Conservation (phyloP, 2,113 vertebrate species). For the Anhinga anhinga region DNA sequence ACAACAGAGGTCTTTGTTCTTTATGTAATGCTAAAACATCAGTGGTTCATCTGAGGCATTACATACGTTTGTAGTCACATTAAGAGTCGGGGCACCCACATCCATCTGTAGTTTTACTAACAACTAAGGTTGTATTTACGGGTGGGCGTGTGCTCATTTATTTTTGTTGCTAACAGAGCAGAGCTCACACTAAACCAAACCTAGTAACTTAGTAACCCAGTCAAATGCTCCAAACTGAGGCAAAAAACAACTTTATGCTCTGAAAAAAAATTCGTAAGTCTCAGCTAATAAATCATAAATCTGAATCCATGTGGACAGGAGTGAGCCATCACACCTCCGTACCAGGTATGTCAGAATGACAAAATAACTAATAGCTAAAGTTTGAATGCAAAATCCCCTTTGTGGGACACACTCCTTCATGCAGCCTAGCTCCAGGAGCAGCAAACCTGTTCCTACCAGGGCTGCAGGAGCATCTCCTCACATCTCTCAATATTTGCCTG, state of each 20-base stretch:
- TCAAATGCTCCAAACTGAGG: not conserved
- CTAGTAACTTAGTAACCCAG: not conserved
- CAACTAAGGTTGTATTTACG: not conserved
- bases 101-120: slow-evolving; percentile 8
- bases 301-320: not conserved
- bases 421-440: not conserved
- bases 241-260: not conserved
- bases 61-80: not conserved
- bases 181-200: not conserved
- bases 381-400: not conserved
- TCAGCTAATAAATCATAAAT: not conserved
- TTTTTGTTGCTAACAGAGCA: not conserved
- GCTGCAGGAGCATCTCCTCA: not conserved
- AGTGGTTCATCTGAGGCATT: not conserved
- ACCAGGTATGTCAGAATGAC: not conserved
- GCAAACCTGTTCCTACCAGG: not conserved
- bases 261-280: not conserved
- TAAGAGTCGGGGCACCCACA: not conserved
- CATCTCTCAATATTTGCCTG: not conserved
- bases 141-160: not conserved
- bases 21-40: not conserved
- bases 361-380: not conserved
- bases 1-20: not conserved
- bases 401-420: not conserved
- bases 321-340: not conserved